Base-by-base conservation (phyloP, 2,797 vertebrate genomes). In the Paguma larvata region DNA sequence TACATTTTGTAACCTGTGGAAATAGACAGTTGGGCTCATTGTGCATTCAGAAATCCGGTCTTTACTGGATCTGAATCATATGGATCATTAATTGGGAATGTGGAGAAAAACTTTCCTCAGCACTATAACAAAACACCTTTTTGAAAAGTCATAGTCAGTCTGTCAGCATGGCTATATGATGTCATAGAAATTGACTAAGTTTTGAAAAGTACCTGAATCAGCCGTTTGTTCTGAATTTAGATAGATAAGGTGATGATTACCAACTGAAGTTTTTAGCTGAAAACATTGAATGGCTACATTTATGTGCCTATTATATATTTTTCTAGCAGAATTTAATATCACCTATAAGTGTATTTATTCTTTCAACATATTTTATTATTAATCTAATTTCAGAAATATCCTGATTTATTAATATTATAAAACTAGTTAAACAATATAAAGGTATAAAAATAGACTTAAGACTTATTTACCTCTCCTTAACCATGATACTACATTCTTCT, bases 141-240 rank as follows among this genome's bases (percentile, higher is more conserved):
- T 96, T 94, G 94, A 56, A 98, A 91, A 96, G 51, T 68, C 67
- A 82, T 56, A 63, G 48, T 46, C n/a, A 30, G 48, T 75, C 85
- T 97, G 67, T 95, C 86, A 94, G 83, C 80, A 82, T 67, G 51
- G 59, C 18, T 48, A 21, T 46, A 95, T 96, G 83, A 96, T 73
- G 89, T 97, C 91, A 97, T 44, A 89, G 3, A 80, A 68, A 92
- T 44, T 18, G 48, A 92, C 46, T 48, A 30, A 21, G 41, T 72
- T 90, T 92, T 97, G 53, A 89, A 96, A 95, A 95, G 63, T 82
- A 89, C 56, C 51, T 93, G 86, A 97, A 97, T 90, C 25, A 79
- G 63, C 41, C 72, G 41, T 96, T 97, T 96, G 67, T 97, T 94
- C 80, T 93, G 82, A 97, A 78, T 94, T 96, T 95, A 93, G 82